Base-by-base conservation (phyloP, 2,113 vertebrate species). In the Fukomys damarensis region DNA sequence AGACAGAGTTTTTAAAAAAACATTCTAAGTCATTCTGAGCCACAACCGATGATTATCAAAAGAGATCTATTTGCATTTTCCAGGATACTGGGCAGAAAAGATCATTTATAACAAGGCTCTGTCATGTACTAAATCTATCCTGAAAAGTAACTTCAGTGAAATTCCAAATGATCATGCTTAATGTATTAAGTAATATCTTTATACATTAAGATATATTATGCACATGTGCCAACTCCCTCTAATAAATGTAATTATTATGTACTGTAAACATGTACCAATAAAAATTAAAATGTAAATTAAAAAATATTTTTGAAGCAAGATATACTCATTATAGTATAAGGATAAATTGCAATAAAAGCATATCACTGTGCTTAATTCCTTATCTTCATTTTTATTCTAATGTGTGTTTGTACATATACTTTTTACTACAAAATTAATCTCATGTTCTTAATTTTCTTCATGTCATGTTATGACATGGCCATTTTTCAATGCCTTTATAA, bases 381-480 rank as follows among this genome's bases (percentile, higher is more conserved):
- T 59, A 58, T 32, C 28, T 87, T 81, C 14, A 70, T 26, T 81
- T 89, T 91, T 88, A 96, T 76, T 91, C 32, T 91, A 88, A 66
- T 94, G n/a, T 43, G 9, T 89, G 76, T 77, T 14, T 63, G 30
- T 86, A 43, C 74, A 16, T 41, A 49, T 38, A 90, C 9, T 70
- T 96, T 87, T 56, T 72, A 38, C 30, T 88, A 56, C 93, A 79
- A 91, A 93, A 68, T 65, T 41, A 86, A 63, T 76, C 54, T 82
- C 17, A 66, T 58, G 16, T 58, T 90, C 65, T 65, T 66, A 56
- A n/a, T 32, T 84, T 89, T 92, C 6, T 88, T 89, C 6, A 81
- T 92, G 11, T 68, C 30, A 72, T 63, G 22, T 79, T 79, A 91
- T 59, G 30, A 32, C 59, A 9, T n/a, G 41, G 3, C 28, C 79